These are phyloP conservation scores for Polydrusus tereticollis DNA, from an alignment of 2,888 invertebrate species.

Conservation along the genomic window DNA sequence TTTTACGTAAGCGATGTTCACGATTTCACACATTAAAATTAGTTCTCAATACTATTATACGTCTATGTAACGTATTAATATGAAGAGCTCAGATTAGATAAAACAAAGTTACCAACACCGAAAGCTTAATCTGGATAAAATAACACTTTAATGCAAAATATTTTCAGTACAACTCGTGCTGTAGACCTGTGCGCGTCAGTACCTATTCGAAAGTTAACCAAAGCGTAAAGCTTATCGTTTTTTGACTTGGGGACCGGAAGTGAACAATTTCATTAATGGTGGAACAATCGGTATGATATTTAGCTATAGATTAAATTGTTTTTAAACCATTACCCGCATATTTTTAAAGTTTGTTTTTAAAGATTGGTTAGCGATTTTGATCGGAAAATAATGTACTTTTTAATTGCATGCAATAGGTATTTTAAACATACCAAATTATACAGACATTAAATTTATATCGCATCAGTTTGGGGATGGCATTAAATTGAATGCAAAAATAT, in stretches of 20 bases:
- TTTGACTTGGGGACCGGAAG: background rate
- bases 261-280: background rate
- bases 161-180: background rate
- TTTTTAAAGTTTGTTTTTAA: no score
- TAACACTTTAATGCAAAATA: background rate
- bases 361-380: no score
- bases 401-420: background rate
- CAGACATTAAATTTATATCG: background rate
- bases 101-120: background rate
- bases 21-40: background rate
- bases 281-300: background rate
- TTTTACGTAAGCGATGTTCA: background rate
- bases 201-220: no score
- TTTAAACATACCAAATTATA: background rate
- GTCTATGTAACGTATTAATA: background rate
- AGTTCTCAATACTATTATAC: background rate
- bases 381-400: background rate
- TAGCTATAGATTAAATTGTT: background rate
- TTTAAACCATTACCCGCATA: no score
- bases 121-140: background rate
- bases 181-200: background rate
- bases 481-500: background rate
- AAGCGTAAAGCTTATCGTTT: background rate
- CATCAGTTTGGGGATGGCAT: no score
- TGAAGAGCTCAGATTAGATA: constrained; percentile 2